These are phyloP conservation scores for Teleopsis dalmanni DNA, from an alignment of 1,140 invertebrate genomes.

Conservation along the genomic window DNA sequence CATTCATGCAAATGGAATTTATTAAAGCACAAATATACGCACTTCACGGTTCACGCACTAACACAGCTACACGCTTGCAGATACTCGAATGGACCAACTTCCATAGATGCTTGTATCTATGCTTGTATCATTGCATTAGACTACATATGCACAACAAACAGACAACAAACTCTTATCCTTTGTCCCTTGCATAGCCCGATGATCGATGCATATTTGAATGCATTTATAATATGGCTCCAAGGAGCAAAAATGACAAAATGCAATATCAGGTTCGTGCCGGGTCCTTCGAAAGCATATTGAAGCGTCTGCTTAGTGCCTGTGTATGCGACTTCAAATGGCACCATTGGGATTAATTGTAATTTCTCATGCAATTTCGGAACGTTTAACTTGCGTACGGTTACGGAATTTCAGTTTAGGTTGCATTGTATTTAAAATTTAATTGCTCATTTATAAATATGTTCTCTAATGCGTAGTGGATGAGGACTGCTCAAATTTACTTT, in stretches of 20 bases:
- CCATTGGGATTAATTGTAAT: slow-evolving; percentile 2
- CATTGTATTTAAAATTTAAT: too few species aligned
- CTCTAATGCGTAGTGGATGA: too few species aligned
- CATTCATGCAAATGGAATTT: slow-evolving; percentile 1
- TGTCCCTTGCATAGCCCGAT: background rate
- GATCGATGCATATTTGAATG: slow-evolving; percentile 10
- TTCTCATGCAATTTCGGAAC: background rate
- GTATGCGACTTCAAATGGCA: too few species aligned
- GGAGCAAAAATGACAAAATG: slow-evolving; percentile 12
- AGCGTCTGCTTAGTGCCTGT: background rate
- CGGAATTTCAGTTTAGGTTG: too few species aligned
- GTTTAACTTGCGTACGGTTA: too few species aligned
- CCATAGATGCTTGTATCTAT: background rate
- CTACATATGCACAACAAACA: too few species aligned
- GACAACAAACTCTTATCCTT: too few species aligned
- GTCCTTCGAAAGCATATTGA: background rate
- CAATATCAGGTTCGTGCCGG: slow-evolving; percentile 2
- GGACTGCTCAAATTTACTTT: too few species aligned
- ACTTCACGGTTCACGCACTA: background rate
- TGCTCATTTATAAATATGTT: too few species aligned
- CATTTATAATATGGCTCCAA: slow-evolving; percentile 9
- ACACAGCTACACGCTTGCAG: background rate
- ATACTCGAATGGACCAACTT: background rate
- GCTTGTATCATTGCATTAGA: background rate
- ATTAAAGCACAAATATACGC: background rate